A percentile compares a stretch with the other conserved stretches of the same genome.
Evolutionary conservation across 1,140 invertebrate genomes (phyloP).

Genomic region (Macrotrachela quadricornifera): DNA sequence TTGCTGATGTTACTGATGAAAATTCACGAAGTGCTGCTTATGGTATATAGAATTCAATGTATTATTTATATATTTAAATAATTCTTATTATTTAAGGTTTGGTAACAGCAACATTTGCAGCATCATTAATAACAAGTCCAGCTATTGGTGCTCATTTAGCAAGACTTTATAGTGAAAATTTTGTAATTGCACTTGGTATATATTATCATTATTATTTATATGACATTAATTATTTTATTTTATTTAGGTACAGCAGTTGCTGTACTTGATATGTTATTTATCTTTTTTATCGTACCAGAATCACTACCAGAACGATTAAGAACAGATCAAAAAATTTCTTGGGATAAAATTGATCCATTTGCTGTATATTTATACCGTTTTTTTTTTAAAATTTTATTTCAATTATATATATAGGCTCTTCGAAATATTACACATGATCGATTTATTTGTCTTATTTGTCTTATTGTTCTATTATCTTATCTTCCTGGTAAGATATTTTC

Average conservation of each 20-base stretch:
- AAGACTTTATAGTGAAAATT: slow-evolving; percentile 63
- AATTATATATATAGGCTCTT: background rate
- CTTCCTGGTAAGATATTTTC: slow-evolving; percentile 59
- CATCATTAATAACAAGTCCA: slow-evolving; percentile 84
- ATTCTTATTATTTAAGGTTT: slow-evolving; percentile 17
- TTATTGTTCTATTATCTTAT: slow-evolving; percentile 10
- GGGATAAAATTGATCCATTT: slow-evolving; percentile 92
- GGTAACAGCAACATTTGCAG: slow-evolving; percentile 91
- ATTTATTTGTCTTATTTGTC: slow-evolving; percentile 1
- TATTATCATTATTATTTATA: slow-evolving; percentile 9
- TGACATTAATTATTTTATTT: slow-evolving; percentile 6
- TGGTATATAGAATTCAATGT: slow-evolving; percentile 50
- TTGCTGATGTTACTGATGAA: slow-evolving; percentile 96
- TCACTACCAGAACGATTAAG: slow-evolving; percentile 57
- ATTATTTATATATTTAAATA: background rate
- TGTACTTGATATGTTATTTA: slow-evolving; percentile 87
- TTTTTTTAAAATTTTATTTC: background rate
- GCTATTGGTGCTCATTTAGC: slow-evolving; percentile 80
- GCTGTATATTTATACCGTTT: slow-evolving; percentile 47
- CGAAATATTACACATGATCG: slow-evolving; percentile 1
- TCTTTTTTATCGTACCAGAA: slow-evolving; percentile 88
- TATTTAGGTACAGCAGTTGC: slow-evolving; percentile 60
- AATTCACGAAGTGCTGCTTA: slow-evolving; percentile 82
- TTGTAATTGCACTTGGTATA: slow-evolving; percentile 64
- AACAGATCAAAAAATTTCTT: slow-evolving; percentile 28